A percentile compares a stretch with the other conserved stretches of the same genome.
phyloP scores from a whole-genome alignment of 2,113 vertebrate genomes.

The Anser brachyrhynchus region DNA sequence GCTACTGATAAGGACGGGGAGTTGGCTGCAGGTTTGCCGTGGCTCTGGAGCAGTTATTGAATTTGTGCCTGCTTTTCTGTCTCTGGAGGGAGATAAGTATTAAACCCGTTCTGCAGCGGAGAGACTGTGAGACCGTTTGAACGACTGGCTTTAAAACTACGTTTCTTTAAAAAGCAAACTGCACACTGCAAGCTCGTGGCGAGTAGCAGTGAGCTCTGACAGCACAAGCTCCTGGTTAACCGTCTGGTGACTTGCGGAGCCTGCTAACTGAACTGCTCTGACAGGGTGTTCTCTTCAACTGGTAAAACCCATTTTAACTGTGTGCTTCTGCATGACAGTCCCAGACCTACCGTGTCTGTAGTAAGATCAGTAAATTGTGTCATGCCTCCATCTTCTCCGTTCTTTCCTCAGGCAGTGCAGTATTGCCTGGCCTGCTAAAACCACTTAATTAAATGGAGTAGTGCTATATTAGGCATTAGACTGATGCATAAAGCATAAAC shows the following conservation, averaged over 20 bases:
- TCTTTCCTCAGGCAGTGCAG: not conserved
- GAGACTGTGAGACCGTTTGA: not conserved
- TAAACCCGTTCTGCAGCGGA: not conserved
- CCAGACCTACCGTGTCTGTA: not conserved
- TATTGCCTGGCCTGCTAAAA: not conserved
- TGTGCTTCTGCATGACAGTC: not conserved
- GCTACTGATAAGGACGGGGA: not conserved
- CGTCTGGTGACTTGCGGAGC: not conserved
- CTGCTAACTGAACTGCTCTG: not conserved
- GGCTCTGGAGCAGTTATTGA: not conserved
- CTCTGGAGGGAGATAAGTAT: not conserved
- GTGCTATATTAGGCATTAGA: not conserved
- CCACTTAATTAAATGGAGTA: not conserved
- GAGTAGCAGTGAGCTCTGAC: not conserved
- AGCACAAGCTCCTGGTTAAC: not conserved
- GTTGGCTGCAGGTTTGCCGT: not conserved
- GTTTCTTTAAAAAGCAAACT: not conserved
- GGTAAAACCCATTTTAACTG: not conserved
- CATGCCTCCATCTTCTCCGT: not conserved
- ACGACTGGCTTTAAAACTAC: not conserved
- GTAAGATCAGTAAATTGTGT: not conserved
- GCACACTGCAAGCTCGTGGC: not conserved
- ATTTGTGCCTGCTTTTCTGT: not conserved
- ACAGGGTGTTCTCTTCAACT: not conserved
- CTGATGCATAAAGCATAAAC: not conserved